Evolutionary conservation across 2,113 vertebrate genomes (phyloP), one percentile per base, ranked within the genome.

Genomic region (Apistogramma diplotaenia): DNA sequence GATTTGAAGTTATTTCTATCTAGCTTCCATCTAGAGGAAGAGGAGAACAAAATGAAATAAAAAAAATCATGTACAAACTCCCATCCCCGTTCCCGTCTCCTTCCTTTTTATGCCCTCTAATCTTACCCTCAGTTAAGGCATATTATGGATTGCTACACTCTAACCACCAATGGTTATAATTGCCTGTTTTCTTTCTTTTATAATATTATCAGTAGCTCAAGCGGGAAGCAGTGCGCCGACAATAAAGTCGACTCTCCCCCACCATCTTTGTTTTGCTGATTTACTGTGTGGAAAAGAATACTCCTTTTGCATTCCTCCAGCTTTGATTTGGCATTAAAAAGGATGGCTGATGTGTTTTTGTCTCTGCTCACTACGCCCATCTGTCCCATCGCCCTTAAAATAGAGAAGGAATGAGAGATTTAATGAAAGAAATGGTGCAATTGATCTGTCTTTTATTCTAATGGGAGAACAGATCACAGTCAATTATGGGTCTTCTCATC

Each of bases 371-470:
- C 75, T 61, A 37, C 80, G 49, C 58, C 43, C 75, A 77, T 82
- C 82, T 76, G 74, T 79, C 58, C 57, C 72, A 67, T 85, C 83
- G 76, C 7, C 75, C 61, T 78, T 72, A 76, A 86, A 86, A 84
- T 78, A 76, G 78, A 82, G 77, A 55, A 61, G 54, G 79, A 80
- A 87, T 78, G 79, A 76, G 60, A 65, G 85, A 78, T 85, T 87
- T 89, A 89, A 87, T 90, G 88, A 85, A 90, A 85, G 77, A 87
- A 93, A 91, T 83, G 77, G 81, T 87, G 87, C 77, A 74, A 93
- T 93, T 93, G 93, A 94, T 91, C 85, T 13, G 5, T 55, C 72
- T 86, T 91, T 88, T 90, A 89, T 93, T 93, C 82, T 92, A 93
- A 94, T 92, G 81, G 89, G 79, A 83, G 78, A 83, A 81, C 54